Evolutionary conservation across 2,113 vertebrate genomes (phyloP).

Genomic region (Tragelaphus imberbis): DNA sequence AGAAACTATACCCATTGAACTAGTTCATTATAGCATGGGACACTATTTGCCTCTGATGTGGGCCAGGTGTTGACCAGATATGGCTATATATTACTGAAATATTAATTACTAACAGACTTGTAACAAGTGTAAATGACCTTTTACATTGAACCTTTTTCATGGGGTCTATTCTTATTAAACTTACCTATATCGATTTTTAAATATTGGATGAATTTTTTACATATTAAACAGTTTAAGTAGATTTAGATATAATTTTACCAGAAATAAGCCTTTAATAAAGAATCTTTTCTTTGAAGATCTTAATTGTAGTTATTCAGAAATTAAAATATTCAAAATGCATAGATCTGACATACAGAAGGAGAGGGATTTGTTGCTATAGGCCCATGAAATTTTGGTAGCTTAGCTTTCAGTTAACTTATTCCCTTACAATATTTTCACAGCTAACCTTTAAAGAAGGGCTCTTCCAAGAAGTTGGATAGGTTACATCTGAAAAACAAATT

Average conservation of each 20-base stretch:
- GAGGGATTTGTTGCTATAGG: neutral
- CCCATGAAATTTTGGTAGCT: neutral
- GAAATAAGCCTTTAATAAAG: neutral
- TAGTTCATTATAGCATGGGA: neutral
- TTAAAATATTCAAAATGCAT: neutral
- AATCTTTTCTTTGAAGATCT: neutral
- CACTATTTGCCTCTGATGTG: neutral
- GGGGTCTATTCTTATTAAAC: neutral
- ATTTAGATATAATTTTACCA: constrained; percentile 9
- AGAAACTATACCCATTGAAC: neutral
- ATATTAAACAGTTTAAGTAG: neutral
- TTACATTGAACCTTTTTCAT: neutral
- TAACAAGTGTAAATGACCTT: neutral
- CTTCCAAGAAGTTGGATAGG: neutral
- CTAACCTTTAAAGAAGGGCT: neutral
- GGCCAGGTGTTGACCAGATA: neutral
- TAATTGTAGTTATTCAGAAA: neutral
- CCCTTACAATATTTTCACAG: neutral
- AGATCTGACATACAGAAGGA: neutral
- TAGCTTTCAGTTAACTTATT: neutral
- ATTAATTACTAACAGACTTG: neutral
- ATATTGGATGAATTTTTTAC: neutral
- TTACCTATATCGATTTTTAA: neutral
- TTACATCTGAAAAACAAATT: neutral
- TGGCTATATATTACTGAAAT: neutral